phyloP scores from a whole-genome alignment of 2,888 invertebrate genomes.

The Napeogenes sylphis region DNA sequence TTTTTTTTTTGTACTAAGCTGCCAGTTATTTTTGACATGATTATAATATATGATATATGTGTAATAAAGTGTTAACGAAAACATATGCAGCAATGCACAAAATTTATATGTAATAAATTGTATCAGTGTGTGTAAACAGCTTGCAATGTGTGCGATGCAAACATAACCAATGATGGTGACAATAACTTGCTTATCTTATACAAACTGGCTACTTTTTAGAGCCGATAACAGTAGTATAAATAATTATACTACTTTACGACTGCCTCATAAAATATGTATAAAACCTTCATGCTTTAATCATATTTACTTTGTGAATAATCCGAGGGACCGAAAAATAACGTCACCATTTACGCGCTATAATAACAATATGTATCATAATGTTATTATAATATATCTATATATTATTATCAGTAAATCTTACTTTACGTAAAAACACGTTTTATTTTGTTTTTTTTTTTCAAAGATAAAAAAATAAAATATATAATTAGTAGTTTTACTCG shows the following conservation, averaged over 20 bases:
- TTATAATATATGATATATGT: too few species aligned
- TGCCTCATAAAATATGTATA: constrained; percentile 25
- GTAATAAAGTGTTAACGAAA: too few species aligned
- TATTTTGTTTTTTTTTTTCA: too few species aligned
- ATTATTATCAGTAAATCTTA: too few species aligned
- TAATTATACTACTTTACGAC: constrained; percentile 25
- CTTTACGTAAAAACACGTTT: too few species aligned
- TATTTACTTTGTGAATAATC: constrained; percentile 16
- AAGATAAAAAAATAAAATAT: too few species aligned
- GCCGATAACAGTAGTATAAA: constrained; percentile 37
- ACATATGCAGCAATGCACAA: neutral
- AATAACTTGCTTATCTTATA: constrained; percentile 35
- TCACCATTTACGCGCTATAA: neutral
- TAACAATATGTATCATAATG: neutral
- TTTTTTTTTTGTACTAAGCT: too few species aligned
- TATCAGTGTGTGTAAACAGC: neutral
- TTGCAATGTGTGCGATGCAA: constrained; percentile 29
- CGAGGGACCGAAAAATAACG: constrained; percentile 1
- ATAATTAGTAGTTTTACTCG: too few species aligned
- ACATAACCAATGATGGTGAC: constrained; percentile 33
- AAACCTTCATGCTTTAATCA: constrained; percentile 24
- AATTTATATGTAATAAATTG: neutral
- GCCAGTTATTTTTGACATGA: too few species aligned
- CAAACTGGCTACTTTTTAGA: constrained; percentile 38
- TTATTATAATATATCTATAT: neutral